Conservation (phyloP, 2,797 vertebrate genomes). For the Zalophus californianus region DNA sequence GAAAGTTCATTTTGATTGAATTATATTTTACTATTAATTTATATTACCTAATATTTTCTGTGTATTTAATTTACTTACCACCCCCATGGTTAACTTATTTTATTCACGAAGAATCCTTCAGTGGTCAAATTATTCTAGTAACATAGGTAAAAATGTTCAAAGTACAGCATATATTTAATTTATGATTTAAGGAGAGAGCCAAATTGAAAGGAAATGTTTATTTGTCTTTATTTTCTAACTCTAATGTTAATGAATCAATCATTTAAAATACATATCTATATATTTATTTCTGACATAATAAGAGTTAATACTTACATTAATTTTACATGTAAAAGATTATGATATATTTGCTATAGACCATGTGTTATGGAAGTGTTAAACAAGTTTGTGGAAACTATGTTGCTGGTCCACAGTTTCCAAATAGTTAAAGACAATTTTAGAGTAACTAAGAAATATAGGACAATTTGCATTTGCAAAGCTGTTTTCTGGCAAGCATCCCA, state of each 20-base stretch:
- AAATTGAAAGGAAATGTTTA: not conserved
- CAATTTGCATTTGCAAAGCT: slow-evolving; percentile 38
- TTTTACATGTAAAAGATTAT: not conserved
- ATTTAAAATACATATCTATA: not conserved
- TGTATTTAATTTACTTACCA: not conserved
- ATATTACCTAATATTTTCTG: not conserved
- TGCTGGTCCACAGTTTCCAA: not conserved
- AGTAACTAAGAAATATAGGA: not conserved
- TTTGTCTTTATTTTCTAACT: not conserved
- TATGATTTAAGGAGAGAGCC: not conserved
- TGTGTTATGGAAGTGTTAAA: not conserved
- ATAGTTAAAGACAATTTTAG: slow-evolving; percentile 30
- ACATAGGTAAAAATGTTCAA: not conserved
- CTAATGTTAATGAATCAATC: not conserved
- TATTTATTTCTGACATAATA: not conserved
- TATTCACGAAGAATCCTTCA: not conserved
- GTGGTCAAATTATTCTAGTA: not conserved
- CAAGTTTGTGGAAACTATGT: not conserved
- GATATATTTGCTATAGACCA: not conserved
- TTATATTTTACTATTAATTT: not conserved
- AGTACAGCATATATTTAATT: not conserved
- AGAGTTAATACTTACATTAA: not conserved
- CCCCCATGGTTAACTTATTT: not conserved
- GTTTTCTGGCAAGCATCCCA: not conserved
- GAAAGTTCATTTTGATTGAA: not conserved